Conservation (phyloP, 2,888 invertebrate species). For the Gryllus longicercus region DNA sequence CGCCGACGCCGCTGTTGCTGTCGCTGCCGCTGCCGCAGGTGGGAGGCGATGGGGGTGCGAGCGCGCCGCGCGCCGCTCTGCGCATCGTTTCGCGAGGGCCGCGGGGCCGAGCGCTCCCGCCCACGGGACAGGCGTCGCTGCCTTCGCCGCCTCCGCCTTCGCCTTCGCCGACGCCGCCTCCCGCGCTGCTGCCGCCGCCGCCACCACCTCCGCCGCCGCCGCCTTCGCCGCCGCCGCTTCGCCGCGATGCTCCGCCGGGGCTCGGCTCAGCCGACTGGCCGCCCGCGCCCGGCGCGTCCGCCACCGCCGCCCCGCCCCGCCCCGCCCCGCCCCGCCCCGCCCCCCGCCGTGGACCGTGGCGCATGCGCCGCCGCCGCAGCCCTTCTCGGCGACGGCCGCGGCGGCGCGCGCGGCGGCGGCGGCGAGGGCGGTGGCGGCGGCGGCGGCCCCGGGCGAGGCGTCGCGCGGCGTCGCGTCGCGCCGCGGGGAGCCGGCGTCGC, state of each 20-base stretch:
- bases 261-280: background rate
- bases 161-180: conserved; percentile 32
- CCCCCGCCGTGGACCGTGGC: background rate
- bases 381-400: background rate
- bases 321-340: background rate
- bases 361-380: conserved; percentile 4
- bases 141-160: background rate
- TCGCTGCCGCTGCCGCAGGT: background rate
- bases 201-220: conserved; percentile 33
- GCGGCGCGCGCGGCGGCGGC: background rate
- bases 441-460: background rate
- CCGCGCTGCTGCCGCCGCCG: conserved; percentile 36
- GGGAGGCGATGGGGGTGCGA: background rate
- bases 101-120: conserved; percentile 18
- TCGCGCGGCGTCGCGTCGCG: background rate
- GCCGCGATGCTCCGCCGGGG: conserved; percentile 6
- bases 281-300: background rate
- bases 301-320: background rate
- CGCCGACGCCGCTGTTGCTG: conserved; percentile 1
- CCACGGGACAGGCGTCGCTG: conserved; percentile 11
- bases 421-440: background rate
- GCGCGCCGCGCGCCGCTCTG: conserved; percentile 12
- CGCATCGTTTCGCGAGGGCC: background rate
- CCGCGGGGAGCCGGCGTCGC: background rate
- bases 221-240: conserved; percentile 32